These are phyloP conservation scores for Drosophila cracens DNA, from an alignment of 2,888 invertebrate genomes.

Conservation along the genomic window DNA sequence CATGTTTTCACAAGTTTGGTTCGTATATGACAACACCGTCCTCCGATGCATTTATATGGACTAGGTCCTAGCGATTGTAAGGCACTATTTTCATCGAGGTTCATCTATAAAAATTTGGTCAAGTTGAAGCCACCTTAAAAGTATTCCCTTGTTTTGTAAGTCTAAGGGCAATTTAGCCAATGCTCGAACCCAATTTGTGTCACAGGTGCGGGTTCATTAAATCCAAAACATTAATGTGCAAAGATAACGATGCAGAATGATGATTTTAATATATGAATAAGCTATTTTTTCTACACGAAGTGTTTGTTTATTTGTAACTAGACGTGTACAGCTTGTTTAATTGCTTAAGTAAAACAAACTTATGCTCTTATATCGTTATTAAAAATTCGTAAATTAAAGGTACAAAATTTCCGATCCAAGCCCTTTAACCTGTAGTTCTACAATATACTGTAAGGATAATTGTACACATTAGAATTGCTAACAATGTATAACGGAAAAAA, in stretches of 20 bases:
- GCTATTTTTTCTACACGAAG: neutral
- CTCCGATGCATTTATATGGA: neutral
- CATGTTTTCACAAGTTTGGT: neutral
- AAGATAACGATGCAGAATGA: neutral
- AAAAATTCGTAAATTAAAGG: neutral
- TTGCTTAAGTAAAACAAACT: neutral
- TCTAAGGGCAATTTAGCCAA: neutral
- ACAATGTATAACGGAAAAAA: neutral
- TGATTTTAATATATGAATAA: neutral
- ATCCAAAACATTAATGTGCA: neutral
- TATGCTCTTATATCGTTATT: neutral
- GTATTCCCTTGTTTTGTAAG: neutral
- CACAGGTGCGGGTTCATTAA: neutral
- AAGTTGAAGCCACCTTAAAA: neutral
- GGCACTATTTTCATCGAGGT: neutral
- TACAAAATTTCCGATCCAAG: neutral
- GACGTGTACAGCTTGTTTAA: neutral
- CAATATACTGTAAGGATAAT: neutral
- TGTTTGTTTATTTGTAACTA: neutral
- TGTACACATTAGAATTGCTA: neutral
- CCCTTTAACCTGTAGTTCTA: neutral
- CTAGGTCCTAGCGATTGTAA: neutral
- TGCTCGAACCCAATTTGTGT: neutral
- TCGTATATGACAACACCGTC: neutral
- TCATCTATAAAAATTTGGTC: neutral